Evolutionary conservation across 2,888 invertebrate species (phyloP).

Genomic region (Parnassius orleans): DNA sequence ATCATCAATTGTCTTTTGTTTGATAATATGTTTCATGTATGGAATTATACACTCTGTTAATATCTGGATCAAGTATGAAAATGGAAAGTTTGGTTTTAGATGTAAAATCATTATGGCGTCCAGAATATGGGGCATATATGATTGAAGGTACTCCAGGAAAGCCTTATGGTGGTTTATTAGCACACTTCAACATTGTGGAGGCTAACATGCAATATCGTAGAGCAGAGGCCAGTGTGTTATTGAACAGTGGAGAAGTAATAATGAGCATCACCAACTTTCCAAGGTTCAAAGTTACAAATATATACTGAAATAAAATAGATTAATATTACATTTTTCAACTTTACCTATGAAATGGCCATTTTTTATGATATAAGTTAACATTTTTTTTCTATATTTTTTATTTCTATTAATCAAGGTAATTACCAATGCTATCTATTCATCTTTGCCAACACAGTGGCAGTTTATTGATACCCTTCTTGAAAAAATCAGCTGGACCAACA

Average conservation of each 20-base stretch:
- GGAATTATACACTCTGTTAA: not conserved
- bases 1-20: constrained; percentile 27
- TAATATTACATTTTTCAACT: not conserved
- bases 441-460: too few relatives aligned
- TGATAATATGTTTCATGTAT: constrained; percentile 13
- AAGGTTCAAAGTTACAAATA: constrained; percentile 77
- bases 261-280: constrained; percentile 97
- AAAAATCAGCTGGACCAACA: too few relatives aligned
- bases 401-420: too few relatives aligned
- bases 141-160: constrained; percentile 98
- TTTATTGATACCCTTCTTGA: too few relatives aligned
- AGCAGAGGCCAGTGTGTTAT: constrained; percentile 89
- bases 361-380: too few relatives aligned
- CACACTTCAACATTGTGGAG: constrained; percentile 99
- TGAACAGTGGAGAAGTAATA: constrained; percentile 90
- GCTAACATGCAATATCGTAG: constrained; percentile 96
- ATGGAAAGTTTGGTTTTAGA: constrained; percentile 56
- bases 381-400: too few relatives aligned
- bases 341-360: too few relatives aligned
- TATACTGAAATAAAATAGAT: not conserved
- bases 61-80: not conserved
- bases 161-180: constrained; percentile 95
- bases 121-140: constrained; percentile 99
- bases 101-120: constrained; percentile 96
- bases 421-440: too few relatives aligned